Evolutionary conservation across 2,797 vertebrate species (phyloP).

Genomic region (Gallinago stenura): DNA sequence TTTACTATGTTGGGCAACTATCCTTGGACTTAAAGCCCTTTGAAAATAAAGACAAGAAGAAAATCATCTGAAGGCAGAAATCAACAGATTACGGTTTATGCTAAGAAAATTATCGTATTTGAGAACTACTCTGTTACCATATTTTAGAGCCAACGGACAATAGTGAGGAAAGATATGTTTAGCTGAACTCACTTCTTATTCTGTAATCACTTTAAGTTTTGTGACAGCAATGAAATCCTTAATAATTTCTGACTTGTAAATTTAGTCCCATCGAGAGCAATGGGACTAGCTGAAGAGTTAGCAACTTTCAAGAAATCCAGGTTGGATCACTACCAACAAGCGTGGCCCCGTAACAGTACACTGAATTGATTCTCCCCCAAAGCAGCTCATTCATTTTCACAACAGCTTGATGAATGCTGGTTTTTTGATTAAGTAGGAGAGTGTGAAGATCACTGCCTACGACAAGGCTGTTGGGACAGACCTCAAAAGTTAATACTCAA

Average conservation of each 20-base stretch:
- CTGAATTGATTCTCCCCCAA: conserved; percentile 11
- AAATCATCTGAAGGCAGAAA: not conserved
- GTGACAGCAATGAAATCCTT: not conserved
- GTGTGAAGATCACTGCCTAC: conserved; percentile 43
- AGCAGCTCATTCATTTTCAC: conserved; percentile 32
- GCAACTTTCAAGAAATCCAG: not conserved
- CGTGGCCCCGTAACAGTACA: not conserved
- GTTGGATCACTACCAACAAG: not conserved
- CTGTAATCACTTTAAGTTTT: not conserved
- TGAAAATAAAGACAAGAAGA: not conserved
- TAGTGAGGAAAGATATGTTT: not conserved
- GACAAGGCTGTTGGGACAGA: conserved; percentile 41
- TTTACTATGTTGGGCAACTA: not conserved
- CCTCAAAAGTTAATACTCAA: conserved; percentile 5
- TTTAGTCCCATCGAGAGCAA: not conserved
- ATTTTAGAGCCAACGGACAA: not conserved
- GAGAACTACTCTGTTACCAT: not conserved
- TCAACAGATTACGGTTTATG: not conserved
- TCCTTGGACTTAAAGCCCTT: not conserved
- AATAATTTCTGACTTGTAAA: not conserved
- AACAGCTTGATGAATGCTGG: conserved; percentile 29
- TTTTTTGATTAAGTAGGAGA: conserved; percentile 46
- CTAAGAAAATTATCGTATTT: not conserved
- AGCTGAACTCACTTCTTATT: not conserved
- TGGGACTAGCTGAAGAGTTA: not conserved